These are phyloP conservation scores for Lasioglossum morio DNA, from an alignment of 2,888 invertebrate genomes.

Conservation along the genomic window DNA sequence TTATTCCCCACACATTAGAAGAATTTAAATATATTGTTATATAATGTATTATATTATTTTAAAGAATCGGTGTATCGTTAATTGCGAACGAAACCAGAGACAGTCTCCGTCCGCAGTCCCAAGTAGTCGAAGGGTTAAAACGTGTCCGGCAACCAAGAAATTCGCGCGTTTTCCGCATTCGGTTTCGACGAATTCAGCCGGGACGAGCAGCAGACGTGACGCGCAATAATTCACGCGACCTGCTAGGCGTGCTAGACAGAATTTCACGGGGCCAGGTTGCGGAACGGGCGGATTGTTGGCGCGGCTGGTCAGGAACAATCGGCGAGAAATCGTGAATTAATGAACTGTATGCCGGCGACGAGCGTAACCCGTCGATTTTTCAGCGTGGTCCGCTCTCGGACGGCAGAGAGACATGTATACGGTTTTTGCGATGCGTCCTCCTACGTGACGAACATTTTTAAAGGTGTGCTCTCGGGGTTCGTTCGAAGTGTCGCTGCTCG, in stretches of 20 bases:
- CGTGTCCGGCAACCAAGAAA: background rate
- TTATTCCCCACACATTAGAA: too few relatives aligned
- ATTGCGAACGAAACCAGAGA: background rate
- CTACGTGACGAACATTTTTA: slow-evolving; percentile 68
- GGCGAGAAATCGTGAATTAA: slow-evolving; percentile 51
- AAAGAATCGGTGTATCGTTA: background rate
- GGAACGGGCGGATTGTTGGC: background rate
- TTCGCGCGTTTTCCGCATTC: background rate
- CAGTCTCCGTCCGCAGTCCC: background rate
- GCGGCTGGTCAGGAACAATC: slow-evolving; percentile 26
- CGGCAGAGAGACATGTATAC: slow-evolving; percentile 1
- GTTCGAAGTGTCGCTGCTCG: background rate
- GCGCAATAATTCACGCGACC: slow-evolving; percentile 19
- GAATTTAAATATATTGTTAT: too few relatives aligned
- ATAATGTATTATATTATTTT: too few relatives aligned
- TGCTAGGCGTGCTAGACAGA: background rate
- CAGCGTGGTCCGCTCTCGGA: background rate
- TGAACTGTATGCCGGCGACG: slow-evolving; percentile 28
- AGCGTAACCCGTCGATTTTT: slow-evolving; percentile 50
- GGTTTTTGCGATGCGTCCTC: slow-evolving; percentile 23
- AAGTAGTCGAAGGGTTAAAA: background rate
- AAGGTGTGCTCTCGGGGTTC: slow-evolving; percentile 14
- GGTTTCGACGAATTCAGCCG: slow-evolving; percentile 8
- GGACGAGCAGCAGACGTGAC: background rate
- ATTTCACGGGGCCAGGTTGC: background rate